A percentile compares a stretch with the other conserved stretches of the same genome.
phyloP scores from a whole-genome alignment of 2,797 vertebrate genomes.

The Pseudopleuronectes americanus region DNA sequence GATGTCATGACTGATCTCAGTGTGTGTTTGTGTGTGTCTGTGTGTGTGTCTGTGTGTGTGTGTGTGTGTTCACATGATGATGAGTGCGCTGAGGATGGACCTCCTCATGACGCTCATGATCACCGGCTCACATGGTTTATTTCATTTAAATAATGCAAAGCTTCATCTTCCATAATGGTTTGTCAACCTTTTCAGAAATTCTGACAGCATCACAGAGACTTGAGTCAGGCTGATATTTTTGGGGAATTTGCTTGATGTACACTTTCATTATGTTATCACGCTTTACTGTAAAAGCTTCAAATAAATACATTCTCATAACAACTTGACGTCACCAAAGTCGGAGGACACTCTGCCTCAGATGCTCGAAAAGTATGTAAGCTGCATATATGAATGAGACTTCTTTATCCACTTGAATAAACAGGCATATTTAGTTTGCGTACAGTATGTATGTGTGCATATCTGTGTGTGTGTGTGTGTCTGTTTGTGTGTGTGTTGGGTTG shows the following conservation, averaged over 20 bases:
- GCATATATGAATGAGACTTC: too few relatives aligned
- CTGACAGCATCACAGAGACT: background rate
- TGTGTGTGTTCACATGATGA: background rate
- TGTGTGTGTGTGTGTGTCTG: background rate
- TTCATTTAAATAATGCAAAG: conserved; percentile 54
- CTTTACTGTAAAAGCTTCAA: too few relatives aligned
- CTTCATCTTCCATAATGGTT: conserved; percentile 8
- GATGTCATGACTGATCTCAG: background rate
- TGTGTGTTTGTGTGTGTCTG: background rate
- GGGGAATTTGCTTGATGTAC: background rate
- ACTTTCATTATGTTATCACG: background rate
- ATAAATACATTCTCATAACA: background rate
- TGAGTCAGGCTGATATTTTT: background rate
- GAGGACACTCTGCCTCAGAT: too few relatives aligned
- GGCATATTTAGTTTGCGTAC: background rate
- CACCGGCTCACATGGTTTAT: background rate
- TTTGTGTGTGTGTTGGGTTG: background rate
- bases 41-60: background rate
- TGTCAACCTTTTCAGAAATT: background rate
- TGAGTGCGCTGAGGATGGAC: conserved; percentile 20
- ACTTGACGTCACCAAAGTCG: background rate
- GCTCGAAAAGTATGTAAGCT: too few relatives aligned
- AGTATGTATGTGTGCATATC: background rate
- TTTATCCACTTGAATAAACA: too few relatives aligned
- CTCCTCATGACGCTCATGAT: background rate